Evolutionary conservation across 2,797 vertebrate species (phyloP).

Genomic region (Cirrhinus molitorella): DNA sequence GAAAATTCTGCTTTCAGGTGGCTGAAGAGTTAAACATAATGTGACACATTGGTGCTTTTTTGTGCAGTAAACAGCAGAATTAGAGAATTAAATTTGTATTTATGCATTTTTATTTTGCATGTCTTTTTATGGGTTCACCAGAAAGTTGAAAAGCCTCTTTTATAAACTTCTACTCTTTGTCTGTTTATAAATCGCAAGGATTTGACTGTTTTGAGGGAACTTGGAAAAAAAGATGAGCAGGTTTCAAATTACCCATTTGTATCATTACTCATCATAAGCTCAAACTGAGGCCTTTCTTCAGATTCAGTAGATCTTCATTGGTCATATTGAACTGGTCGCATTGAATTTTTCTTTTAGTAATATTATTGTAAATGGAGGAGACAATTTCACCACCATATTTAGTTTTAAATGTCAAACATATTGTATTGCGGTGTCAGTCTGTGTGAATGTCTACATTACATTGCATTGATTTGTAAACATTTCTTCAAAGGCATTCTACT

Average conservation of each 20-base stretch:
- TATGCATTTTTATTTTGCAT: not conserved
- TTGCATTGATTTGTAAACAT: conserved; percentile 3
- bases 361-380: not conserved
- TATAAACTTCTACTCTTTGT: not conserved
- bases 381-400: not conserved
- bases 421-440: not conserved
- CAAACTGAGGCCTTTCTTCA: not conserved
- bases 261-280: not conserved
- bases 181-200: conserved; percentile 26
- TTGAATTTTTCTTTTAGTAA: not conserved
- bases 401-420: conserved; percentile 7
- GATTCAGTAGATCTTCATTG: not conserved
- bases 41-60: not conserved
- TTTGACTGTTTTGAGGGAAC: not conserved
- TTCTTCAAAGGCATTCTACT: not conserved
- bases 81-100: not conserved
- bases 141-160: not conserved
- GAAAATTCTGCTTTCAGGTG: not conserved
- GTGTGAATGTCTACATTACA: not conserved
- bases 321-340: not conserved
- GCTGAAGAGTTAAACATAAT: not conserved
- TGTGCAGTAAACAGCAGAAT: not conserved
- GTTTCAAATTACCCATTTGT: not conserved
- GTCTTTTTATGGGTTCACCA: not conserved
- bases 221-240: not conserved